Evolutionary conservation across 2,113 vertebrate species (phyloP).

Genomic region (Sander vitreus): DNA sequence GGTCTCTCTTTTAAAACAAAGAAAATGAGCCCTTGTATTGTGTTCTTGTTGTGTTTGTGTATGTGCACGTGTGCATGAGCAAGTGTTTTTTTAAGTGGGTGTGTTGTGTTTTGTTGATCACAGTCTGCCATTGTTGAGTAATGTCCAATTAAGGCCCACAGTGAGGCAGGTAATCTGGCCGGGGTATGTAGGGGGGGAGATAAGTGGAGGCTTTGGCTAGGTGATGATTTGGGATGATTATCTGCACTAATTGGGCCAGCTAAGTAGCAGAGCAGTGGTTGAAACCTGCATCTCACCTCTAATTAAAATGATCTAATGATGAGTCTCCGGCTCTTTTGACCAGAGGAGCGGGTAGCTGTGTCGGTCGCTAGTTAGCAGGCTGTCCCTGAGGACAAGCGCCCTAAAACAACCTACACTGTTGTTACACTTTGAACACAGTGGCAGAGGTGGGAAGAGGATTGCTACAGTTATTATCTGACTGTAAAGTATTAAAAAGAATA

Average conservation of each 20-base stretch:
- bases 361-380: slow-evolving; percentile 71
- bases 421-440: slow-evolving; percentile 57
- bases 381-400: slow-evolving; percentile 66
- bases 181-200: slow-evolving; percentile 41
- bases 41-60: not conserved
- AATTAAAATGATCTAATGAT: slow-evolving; percentile 84
- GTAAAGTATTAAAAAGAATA: slow-evolving; percentile 10
- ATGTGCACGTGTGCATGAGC: not conserved
- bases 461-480: slow-evolving; percentile 12
- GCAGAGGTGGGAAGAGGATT: slow-evolving; percentile 21
- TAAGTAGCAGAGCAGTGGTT: slow-evolving; percentile 65
- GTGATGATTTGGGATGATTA: slow-evolving; percentile 82
- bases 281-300: slow-evolving; percentile 78
- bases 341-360: slow-evolving; percentile 61
- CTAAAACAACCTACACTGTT: slow-evolving; percentile 53
- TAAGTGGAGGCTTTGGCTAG: slow-evolving; percentile 65
- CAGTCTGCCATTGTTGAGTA: slow-evolving; percentile 73
- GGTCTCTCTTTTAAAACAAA: slow-evolving; percentile 31
- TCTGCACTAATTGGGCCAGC: slow-evolving; percentile 79
- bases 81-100: too few species aligned
- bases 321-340: slow-evolving; percentile 70
- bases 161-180: slow-evolving; percentile 73
- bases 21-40: slow-evolving; percentile 8
- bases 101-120: slow-evolving; percentile 47
- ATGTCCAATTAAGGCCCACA: slow-evolving; percentile 77